phyloP scores from a whole-genome alignment of 2,113 vertebrate genomes.

The Seriola rivoliana region DNA sequence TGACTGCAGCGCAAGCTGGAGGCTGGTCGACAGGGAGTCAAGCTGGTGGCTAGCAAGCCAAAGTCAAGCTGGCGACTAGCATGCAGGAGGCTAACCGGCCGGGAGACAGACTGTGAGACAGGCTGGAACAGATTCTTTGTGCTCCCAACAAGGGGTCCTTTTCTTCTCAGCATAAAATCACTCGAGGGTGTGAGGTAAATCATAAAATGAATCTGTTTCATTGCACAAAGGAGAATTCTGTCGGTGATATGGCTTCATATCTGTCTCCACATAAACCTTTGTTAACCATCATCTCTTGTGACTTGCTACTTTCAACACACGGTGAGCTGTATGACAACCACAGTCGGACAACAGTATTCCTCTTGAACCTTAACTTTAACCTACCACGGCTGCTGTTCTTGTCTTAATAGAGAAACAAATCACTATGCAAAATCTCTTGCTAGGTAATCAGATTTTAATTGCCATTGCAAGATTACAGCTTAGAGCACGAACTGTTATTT shows the following conservation, averaged over 20 bases:
- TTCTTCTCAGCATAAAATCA: too few species aligned
- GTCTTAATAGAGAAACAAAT: constrained; percentile 16
- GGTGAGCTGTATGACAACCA: background rate
- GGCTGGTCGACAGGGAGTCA: too few species aligned
- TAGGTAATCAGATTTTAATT: constrained; percentile 12
- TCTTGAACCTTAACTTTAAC: background rate
- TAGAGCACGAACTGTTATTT: background rate
- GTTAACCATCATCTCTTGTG: background rate
- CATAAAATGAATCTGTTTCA: too few species aligned
- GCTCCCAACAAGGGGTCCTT: too few species aligned
- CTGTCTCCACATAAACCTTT: too few species aligned
- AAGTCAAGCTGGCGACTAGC: too few species aligned
- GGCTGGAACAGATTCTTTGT: too few species aligned
- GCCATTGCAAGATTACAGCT: background rate
- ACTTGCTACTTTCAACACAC: background rate
- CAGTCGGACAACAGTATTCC: background rate
- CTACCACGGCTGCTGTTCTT: background rate
- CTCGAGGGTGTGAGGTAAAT: too few species aligned
- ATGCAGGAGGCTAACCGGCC: too few species aligned
- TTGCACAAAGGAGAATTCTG: background rate
- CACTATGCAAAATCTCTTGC: background rate
- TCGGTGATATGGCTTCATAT: background rate
- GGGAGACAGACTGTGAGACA: too few species aligned
- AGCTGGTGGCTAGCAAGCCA: too few species aligned
- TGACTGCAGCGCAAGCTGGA: too few species aligned